Evolutionary conservation across 2,888 invertebrate species (phyloP).

Genomic region (Eupelmus urozonus): DNA sequence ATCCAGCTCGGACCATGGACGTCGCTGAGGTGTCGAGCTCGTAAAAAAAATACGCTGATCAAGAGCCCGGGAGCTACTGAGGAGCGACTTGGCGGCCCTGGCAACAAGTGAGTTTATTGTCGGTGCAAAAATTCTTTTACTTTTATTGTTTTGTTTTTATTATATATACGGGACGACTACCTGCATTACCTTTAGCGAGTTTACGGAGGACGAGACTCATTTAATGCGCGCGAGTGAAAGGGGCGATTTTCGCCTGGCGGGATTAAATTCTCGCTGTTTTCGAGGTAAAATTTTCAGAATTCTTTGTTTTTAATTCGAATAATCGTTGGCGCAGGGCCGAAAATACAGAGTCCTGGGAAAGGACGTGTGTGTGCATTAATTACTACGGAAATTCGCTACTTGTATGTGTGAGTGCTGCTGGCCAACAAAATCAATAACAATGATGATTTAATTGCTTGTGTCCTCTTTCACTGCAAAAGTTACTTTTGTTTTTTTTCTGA

Average conservation of each 20-base stretch:
- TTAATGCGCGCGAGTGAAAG: neutral
- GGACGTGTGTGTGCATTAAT: slow-evolving; percentile 44
- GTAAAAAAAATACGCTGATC: slow-evolving; percentile 1
- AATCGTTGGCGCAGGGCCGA: neutral
- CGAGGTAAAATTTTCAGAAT: neutral
- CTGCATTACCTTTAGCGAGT: slow-evolving; percentile 55
- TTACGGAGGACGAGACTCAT: slow-evolving; percentile 31
- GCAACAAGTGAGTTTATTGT: slow-evolving; percentile 36
- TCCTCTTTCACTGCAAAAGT: slow-evolving; percentile 48
- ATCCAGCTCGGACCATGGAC: slow-evolving; percentile 8
- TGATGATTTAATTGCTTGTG: slow-evolving; percentile 53
- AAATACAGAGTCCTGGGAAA: slow-evolving; percentile 31
- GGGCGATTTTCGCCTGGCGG: neutral
- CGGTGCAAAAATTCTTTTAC: neutral
- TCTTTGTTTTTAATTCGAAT: neutral
- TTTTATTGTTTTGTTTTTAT: slow-evolving; percentile 52
- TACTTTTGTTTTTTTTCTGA: slow-evolving; percentile 1
- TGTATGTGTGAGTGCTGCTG: slow-evolving; percentile 48
- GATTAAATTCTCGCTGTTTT: slow-evolving; percentile 17
- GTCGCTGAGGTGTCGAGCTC: neutral
- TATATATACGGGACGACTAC: no score
- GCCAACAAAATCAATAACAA: slow-evolving; percentile 60
- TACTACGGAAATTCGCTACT: slow-evolving; percentile 52
- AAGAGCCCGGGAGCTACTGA: no score
- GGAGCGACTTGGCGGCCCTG: no score